Evolutionary conservation across 2,888 invertebrate genomes (phyloP).

Genomic region (Calephelis perditalis): DNA sequence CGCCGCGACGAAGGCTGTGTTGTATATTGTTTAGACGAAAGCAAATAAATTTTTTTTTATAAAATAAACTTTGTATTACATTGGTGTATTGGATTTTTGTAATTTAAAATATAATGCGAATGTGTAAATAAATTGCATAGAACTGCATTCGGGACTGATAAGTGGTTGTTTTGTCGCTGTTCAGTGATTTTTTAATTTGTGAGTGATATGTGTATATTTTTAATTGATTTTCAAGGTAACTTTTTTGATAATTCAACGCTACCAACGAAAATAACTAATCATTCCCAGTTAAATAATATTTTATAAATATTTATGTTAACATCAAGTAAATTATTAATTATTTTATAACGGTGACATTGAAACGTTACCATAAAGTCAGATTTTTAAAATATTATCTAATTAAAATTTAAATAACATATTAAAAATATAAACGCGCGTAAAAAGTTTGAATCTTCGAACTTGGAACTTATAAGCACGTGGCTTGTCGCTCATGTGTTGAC

Average conservation of each 20-base stretch:
- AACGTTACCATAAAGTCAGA: not conserved
- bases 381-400: not conserved
- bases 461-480: conserved; percentile 76
- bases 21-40: conserved; percentile 74
- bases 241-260: not conserved
- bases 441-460: conserved; percentile 53
- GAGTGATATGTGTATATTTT: conserved; percentile 37
- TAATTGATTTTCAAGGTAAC: conserved; percentile 26
- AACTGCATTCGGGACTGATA: conserved; percentile 67
- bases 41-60: conserved; percentile 56
- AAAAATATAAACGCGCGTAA: conserved; percentile 30
- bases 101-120: conserved; percentile 24
- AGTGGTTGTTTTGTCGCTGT: conserved; percentile 69
- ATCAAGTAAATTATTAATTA: conserved; percentile 9
- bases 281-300: not conserved
- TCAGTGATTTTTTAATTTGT: conserved; percentile 57
- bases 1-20: conserved; percentile 68
- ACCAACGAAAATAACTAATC: not conserved
- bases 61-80: conserved; percentile 26
- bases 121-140: conserved; percentile 72
- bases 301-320: not conserved
- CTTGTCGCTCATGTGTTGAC: conserved; percentile 65
- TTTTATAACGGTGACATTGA: not conserved
- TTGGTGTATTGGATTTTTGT: conserved; percentile 24
- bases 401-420: not conserved